Conservation (phyloP, 2,113 vertebrate genomes). For the Misgurnus mizolepis region DNA sequence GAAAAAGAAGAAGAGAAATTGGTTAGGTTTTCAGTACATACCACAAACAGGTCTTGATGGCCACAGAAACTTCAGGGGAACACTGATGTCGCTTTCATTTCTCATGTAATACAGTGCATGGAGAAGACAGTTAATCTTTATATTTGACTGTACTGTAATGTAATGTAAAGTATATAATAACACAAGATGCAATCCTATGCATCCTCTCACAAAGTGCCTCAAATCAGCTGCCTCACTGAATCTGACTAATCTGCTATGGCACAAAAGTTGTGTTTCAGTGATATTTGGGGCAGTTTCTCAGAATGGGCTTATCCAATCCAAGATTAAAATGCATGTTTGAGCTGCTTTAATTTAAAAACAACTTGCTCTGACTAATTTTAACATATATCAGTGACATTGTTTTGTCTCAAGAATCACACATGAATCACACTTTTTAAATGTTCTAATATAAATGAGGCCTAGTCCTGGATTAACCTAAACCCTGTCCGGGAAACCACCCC, state of each 20-base stretch:
- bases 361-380: too few species aligned
- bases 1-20: constrained; percentile 11
- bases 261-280: too few species aligned
- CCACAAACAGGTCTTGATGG: not conserved
- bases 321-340: too few species aligned
- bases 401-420: too few species aligned
- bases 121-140: not conserved
- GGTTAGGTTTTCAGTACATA: not conserved
- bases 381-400: too few species aligned
- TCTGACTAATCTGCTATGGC: not conserved
- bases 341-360: too few species aligned
- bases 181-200: not conserved
- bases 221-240: not conserved
- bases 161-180: not conserved
- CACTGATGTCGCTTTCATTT: not conserved
- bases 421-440: too few species aligned
- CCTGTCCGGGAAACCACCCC: too few species aligned
- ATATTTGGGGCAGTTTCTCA: too few species aligned
- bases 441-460: too few species aligned
- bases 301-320: too few species aligned
- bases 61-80: not conserved
- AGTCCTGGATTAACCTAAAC: too few species aligned
- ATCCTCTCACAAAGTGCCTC: constrained; percentile 13
- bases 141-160: not conserved
- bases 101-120: not conserved